Evolutionary conservation across 2,888 invertebrate species (phyloP), one percentile per base, ranked within the genome.

Genomic region (Andrena flavipes): DNA sequence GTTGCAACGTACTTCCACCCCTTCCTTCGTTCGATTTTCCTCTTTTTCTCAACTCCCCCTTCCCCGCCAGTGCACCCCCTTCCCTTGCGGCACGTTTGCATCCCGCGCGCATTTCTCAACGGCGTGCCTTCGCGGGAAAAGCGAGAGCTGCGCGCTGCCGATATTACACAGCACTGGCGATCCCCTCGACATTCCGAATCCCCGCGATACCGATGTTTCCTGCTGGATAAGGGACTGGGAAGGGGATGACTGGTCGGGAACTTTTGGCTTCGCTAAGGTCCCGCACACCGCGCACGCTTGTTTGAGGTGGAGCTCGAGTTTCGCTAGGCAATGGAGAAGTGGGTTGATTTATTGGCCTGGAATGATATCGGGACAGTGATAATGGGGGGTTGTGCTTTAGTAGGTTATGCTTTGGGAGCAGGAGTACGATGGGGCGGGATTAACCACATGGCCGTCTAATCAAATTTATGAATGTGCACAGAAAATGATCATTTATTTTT

Each of bases 1-100:
- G 84, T 83, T 86, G 76, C 82, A 78, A 64, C 81, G 63, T 75
- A 49, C 69, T 74, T 69, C 42, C 74, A 23, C 8, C 60, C 54
- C 42, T 48, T 69, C 13, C 33, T 68, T 42, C 56, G 48, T 23
- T 42, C 20, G 42, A 42, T 42, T 20, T 7, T 26, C 51, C 35
- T 16, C 62, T 42, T 56, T 69, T 29, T 29, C 33, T 3, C 16
- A 5, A 16, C 20, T 10, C 7, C 10, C 2, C 26, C 26, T 0
- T 1, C 26, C 26, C 26, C 26, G 1, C 29, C 16, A 0, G 5
- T 0, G 16, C 13, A 1, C 49, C 30, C 10, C 13, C n/a, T 6
- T 63, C 26, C 7, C 8, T n/a, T 35, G 35, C 26, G 10, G 10
- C 65, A 35, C 64, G 65, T 65, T 69, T 49, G 51, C 78, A 65